Conservation (phyloP, 2,113 vertebrate genomes). For the Laticauda colubrina region DNA sequence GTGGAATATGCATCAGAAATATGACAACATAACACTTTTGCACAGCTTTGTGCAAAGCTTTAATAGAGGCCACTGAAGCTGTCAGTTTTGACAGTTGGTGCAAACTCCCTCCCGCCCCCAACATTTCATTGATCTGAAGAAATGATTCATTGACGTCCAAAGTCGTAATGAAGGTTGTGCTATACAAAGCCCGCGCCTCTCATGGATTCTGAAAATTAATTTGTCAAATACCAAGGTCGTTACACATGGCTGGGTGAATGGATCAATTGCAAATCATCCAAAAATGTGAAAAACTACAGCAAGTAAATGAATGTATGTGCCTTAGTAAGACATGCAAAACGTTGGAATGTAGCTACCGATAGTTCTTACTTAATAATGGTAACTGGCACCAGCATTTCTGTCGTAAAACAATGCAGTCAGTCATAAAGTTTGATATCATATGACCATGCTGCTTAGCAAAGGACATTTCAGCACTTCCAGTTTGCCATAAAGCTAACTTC, state of each 20-base stretch:
- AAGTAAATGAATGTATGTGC: not conserved
- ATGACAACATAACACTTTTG: not conserved
- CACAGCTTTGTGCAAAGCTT: not conserved
- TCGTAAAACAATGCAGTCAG: not conserved
- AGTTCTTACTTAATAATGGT: not conserved
- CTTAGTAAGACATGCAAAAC: not conserved
- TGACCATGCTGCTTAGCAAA: not conserved
- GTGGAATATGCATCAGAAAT: not conserved
- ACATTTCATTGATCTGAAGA: not conserved
- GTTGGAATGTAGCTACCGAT: not conserved
- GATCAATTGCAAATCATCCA: not conserved
- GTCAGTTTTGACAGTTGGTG: not conserved
- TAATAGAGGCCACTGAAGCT: not conserved
- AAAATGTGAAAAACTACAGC: not conserved
- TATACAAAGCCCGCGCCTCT: not conserved
- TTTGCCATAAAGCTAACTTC: not conserved
- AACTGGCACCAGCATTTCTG: not conserved
- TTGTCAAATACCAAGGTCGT: not conserved
- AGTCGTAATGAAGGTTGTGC: not conserved
- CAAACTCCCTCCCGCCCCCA: accelerated
- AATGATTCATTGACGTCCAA: not conserved
- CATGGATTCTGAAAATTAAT: not conserved
- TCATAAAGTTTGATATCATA: not conserved
- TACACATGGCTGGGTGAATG: not conserved
- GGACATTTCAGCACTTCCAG: not conserved